Conservation (phyloP, 2,888 invertebrate genomes). For the Drosophila anomalata region DNA sequence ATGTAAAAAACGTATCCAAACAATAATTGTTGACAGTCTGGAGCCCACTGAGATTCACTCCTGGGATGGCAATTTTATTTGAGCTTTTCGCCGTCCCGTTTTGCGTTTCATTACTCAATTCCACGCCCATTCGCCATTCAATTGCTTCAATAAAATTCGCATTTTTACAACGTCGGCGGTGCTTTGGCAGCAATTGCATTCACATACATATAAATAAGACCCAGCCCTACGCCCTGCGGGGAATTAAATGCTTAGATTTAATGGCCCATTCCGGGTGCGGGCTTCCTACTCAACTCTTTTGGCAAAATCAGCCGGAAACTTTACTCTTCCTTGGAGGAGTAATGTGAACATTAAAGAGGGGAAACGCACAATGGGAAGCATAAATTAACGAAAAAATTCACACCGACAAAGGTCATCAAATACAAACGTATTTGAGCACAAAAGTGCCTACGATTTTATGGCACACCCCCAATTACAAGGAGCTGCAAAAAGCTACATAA, state of each 20-base stretch:
- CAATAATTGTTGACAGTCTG: constrained; percentile 67
- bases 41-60: constrained; percentile 32
- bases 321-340: background rate
- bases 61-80: constrained; percentile 50
- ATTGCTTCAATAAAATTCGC: constrained; percentile 73
- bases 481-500: constrained; percentile 46
- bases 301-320: constrained; percentile 18
- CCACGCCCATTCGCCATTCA: constrained; percentile 77
- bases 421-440: constrained; percentile 3
- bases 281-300: constrained; percentile 19
- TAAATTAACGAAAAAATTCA: constrained; percentile 26
- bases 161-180: constrained; percentile 68
- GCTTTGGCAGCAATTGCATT: constrained; percentile 50
- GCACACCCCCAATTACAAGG: constrained; percentile 62
- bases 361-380: background rate
- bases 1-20: constrained; percentile 61
- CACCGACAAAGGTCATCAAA: constrained; percentile 35
- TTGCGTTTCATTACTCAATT: constrained; percentile 73
- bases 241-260: constrained; percentile 63
- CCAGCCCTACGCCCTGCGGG: constrained; percentile 35
- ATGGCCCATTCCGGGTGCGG: constrained; percentile 23
- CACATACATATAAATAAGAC: constrained; percentile 18
- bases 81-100: constrained; percentile 33
- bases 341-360: constrained; percentile 2
- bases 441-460: constrained; percentile 51